Base-by-base conservation (phyloP, 2,888 invertebrate species). In the Podotricha telesiphe region DNA sequence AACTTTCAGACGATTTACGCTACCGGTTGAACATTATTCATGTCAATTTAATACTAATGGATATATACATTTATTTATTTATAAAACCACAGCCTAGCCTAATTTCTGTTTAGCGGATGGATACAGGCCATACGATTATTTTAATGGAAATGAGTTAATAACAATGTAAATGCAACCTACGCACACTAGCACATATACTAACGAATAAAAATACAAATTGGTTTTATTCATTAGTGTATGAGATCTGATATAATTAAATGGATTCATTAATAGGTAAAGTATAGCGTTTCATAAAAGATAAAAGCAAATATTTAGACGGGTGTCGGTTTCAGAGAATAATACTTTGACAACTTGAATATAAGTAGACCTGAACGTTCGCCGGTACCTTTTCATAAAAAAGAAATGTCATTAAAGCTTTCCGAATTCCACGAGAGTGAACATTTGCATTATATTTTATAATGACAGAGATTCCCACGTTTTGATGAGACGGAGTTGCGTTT, bases 271-370 rank as follows among this genome's bases (percentile, higher is more conserved):
- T 42, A 42, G 42, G 22, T 15, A 2, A 28, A 22, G 22, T 34
- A 42, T 50, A 61, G 11, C 50, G 40, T 42, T 65, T 68, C 28
- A 71, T 71, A 65, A 68, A 51, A 62, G 34, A 56, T 51, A 55
- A 58, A 40, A 50, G 50, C 45, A 58, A 70, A 70, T 45, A 63
- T 42, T 66, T 56, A 56, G 68, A 66, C 68, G 67, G 68, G 65
- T 71, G 67, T 53, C 55, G 45, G 22, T 45, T 64, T 71, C 56
- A 65, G 22, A 67, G 56, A 65, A 65, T 65, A 55, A 61, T 50
- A 40, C 58, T 65, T 62, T 69, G 47, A 51, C 34, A 58, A 45
- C 48, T 62, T 42, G 20, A 68, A 62, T 64, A 53, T 40, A 42
- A 66, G 58, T 22, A 59, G 42, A 66, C 19, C 59, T 22, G 19